Evolutionary conservation across 2,113 vertebrate species (phyloP).

Genomic region (Oryzias celebensis): DNA sequence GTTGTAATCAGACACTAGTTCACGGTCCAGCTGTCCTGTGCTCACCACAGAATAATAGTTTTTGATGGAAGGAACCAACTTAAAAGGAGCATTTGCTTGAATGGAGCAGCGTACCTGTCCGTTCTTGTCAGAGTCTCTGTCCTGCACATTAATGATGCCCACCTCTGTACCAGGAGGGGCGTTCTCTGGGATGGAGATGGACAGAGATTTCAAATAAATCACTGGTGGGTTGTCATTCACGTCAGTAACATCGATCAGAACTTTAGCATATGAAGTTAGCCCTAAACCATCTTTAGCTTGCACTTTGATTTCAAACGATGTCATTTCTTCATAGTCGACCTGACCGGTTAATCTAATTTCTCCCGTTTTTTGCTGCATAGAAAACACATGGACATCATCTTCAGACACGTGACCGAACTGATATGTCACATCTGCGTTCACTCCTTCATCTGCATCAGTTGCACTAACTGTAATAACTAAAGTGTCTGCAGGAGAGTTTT

Average conservation of each 20-base stretch:
- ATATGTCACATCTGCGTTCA: slow-evolving; percentile 10
- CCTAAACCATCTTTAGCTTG: slow-evolving; percentile 76
- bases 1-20: not conserved
- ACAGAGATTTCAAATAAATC: slow-evolving; percentile 69
- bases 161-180: slow-evolving; percentile 17
- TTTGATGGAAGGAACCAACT: slow-evolving; percentile 36
- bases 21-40: slow-evolving; percentile 49
- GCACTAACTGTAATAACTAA: slow-evolving; percentile 10
- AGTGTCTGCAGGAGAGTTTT: slow-evolving; percentile 16
- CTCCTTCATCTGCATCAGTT: slow-evolving; percentile 16
- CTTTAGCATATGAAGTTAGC: slow-evolving; percentile 63
- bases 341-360: not conserved
- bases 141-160: slow-evolving; percentile 52
- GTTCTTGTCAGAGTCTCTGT: slow-evolving; percentile 5
- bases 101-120: slow-evolving; percentile 7
- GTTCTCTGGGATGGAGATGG: slow-evolving; percentile 66
- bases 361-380: slow-evolving; percentile 5
- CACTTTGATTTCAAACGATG: slow-evolving; percentile 74
- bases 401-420: slow-evolving; percentile 9
- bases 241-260: slow-evolving; percentile 70
- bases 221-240: slow-evolving; percentile 79
- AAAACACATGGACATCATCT: not conserved
- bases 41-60: slow-evolving; percentile 70
- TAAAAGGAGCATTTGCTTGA: slow-evolving; percentile 2
- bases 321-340: not conserved